Conservation (phyloP, 2,113 vertebrate genomes). For the Misgurnus mizolepis region DNA sequence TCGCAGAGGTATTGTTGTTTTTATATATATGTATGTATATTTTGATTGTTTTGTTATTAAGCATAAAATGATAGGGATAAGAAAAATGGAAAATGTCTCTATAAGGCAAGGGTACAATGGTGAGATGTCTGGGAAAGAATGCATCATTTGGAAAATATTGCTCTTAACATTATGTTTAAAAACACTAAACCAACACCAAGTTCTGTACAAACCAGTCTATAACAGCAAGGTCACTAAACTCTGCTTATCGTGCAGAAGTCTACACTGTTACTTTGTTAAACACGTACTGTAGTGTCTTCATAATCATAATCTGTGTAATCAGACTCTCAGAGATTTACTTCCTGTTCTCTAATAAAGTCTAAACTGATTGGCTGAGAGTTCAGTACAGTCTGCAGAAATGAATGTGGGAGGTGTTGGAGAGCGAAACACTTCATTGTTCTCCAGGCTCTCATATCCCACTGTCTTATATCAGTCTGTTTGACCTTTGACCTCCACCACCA, state of each 20-base stretch:
- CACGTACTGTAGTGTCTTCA: background rate
- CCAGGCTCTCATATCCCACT: background rate
- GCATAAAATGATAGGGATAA: too few species aligned
- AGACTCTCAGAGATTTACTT: background rate
- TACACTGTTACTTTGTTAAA: background rate
- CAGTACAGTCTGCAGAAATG: conserved; percentile 18
- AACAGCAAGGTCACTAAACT: too few species aligned
- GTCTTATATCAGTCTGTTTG: background rate
- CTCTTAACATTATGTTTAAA: too few species aligned
- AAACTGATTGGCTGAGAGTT: conserved; percentile 8
- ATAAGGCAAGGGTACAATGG: background rate
- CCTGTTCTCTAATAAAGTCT: conserved; percentile 2
- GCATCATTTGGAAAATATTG: too few species aligned
- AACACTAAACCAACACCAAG: too few species aligned
- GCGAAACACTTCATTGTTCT: background rate
- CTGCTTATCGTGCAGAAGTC: background rate
- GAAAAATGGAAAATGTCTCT: too few species aligned
- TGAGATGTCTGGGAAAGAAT: background rate
- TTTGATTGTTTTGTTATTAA: too few species aligned
- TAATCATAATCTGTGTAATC: background rate
- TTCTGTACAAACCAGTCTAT: too few species aligned
- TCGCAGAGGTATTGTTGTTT: too few species aligned
- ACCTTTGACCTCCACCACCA: conserved; percentile 11
- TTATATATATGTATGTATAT: too few species aligned
- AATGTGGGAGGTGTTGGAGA: conserved; percentile 32